phyloP scores from a whole-genome alignment of 2,888 invertebrate genomes.

The Aradus depressus region DNA sequence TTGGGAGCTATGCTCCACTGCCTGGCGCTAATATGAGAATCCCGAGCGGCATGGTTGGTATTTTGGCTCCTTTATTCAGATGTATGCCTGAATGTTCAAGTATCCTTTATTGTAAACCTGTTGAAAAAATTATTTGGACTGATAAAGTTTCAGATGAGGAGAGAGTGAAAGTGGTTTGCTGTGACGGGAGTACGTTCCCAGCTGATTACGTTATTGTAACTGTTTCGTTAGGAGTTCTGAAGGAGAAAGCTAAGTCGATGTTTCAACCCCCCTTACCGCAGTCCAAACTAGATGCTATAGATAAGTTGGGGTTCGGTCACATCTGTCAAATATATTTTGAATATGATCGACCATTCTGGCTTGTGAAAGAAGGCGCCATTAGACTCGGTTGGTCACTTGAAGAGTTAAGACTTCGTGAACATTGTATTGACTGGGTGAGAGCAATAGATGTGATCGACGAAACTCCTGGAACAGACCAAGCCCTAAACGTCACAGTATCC shows the following conservation, averaged over 20 bases:
- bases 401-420: constrained; percentile 47
- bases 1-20: constrained; percentile 53
- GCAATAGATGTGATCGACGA: constrained; percentile 53
- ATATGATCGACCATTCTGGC: constrained; percentile 62
- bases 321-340: constrained; percentile 68
- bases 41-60: constrained; percentile 55
- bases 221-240: constrained; percentile 65
- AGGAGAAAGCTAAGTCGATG: constrained; percentile 56
- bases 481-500: constrained; percentile 54
- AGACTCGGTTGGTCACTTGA: constrained; percentile 59
- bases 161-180: constrained; percentile 43
- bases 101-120: constrained; percentile 22
- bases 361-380: constrained; percentile 55
- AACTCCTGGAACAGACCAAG: constrained; percentile 58
- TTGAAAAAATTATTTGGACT: constrained; percentile 19
- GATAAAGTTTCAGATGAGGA: background rate
- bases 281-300: constrained; percentile 57
- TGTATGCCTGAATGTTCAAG: constrained; percentile 43
- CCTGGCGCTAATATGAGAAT: constrained; percentile 54
- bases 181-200: constrained; percentile 55
- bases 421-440: constrained; percentile 49
- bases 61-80: constrained; percentile 52
- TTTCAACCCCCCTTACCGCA: constrained; percentile 61
- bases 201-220: constrained; percentile 71
- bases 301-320: constrained; percentile 54